Evolutionary conservation across 2,888 invertebrate species (phyloP), one percentile per base, ranked within the genome.

Genomic region (Stenoptilia bipunctidactyla): DNA sequence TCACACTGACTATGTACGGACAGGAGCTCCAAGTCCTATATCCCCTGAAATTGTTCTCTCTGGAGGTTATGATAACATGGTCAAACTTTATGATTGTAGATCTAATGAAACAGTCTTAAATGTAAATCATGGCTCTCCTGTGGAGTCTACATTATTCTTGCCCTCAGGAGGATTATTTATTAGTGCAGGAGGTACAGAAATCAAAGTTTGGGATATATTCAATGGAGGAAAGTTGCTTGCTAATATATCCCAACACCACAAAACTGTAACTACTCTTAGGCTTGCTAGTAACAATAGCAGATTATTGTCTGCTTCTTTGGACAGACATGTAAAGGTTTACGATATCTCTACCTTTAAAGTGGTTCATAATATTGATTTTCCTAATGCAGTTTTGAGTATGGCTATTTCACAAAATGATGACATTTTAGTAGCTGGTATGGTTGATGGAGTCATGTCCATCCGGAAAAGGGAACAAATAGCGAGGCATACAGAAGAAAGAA

Each of bases 201-300:
- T 97, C 4, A 91, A 92, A 70, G 92, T 98, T 0, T 98, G 97
- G 97, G 98, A 98, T 68, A 89, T 92, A 3, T 86, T 96, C 38
- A 89, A 93, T 48, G 95, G 96, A 15, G 97, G 97, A 8, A 91
- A 92, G 63, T 77, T 95, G 40, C 67, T 98, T 15, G 90, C 94
- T 1, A 90, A 89, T 55, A 88, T 98, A 47, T 92, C 92, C 1
- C 92, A 95, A 53, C 98, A 99, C 73, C 96, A 97, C 70, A 98
- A 98, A 85, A 96, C 97, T 0, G 90, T 98, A 1, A 98, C 97
- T 0, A 92, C 93, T 48, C 67, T 98, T 37, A 85, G 89, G 48
- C 86, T 97, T 45, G 93, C 93, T 15, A 92, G 91, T 34, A 89
- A 93, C 58, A 92, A 92, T 15, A 91, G 89, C 48, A 87, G 94